These are phyloP conservation scores for Monochamus alternatus DNA, from an alignment of 2,888 invertebrate species.

Conservation along the genomic window DNA sequence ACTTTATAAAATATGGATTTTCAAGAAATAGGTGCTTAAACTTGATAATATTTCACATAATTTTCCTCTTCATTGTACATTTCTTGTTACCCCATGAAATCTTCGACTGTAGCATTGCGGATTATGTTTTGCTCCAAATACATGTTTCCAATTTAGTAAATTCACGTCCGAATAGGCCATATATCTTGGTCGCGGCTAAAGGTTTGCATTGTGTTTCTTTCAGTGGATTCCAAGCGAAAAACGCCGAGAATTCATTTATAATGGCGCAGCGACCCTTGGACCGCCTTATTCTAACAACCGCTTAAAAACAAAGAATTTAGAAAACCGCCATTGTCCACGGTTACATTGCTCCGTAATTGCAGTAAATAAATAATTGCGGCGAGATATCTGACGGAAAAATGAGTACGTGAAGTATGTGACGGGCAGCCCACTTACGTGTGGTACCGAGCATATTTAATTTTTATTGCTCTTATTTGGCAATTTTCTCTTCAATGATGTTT, in stretches of 20 bases:
- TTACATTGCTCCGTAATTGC: conserved; percentile 64
- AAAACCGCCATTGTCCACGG: conserved; percentile 58
- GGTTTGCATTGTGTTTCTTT: conserved; percentile 60
- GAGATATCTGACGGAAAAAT: conserved; percentile 45
- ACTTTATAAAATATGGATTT: too few species aligned
- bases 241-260: conserved; percentile 63
- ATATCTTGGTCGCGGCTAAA: conserved; percentile 56
- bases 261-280: conserved; percentile 55
- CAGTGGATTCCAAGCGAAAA: conserved; percentile 59
- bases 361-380: conserved; percentile 57
- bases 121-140: conserved; percentile 46
- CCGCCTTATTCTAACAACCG: conserved; percentile 56
- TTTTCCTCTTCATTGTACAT: not conserved
- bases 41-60: too few species aligned
- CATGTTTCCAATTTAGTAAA: conserved; percentile 56
- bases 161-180: conserved; percentile 50
- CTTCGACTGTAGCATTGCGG: not conserved
- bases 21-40: too few species aligned
- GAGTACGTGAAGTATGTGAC: conserved; percentile 34
- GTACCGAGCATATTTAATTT: conserved; percentile 18
- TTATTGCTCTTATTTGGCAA: not conserved
- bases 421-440: conserved; percentile 21
- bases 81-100: not conserved
- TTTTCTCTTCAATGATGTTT: not conserved
- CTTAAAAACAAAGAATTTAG: conserved; percentile 58